Conservation (phyloP, 1,140 invertebrate genomes). For the Phortica variegata region DNA sequence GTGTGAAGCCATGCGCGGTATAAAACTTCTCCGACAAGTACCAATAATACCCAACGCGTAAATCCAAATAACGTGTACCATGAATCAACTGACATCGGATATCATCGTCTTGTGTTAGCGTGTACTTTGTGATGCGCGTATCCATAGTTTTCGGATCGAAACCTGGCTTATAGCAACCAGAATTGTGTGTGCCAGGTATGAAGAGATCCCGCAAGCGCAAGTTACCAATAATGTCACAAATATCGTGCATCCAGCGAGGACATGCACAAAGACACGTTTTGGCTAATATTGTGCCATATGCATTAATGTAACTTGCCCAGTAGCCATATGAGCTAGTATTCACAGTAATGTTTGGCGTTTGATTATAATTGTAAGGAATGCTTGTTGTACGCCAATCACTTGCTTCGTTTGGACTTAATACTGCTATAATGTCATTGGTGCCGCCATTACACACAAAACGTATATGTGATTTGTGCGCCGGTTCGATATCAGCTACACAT, state of each 20-base stretch:
- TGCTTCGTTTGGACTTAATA: constrained; percentile 28
- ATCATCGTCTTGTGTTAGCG: constrained; percentile 63
- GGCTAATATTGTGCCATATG: constrained; percentile 32
- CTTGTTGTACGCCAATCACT: constrained; percentile 48
- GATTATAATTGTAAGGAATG: constrained; percentile 41
- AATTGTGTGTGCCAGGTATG: constrained; percentile 67
- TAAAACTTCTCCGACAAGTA: constrained; percentile 57
- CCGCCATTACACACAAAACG: constrained; percentile 45
- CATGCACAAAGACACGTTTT: constrained; percentile 59
- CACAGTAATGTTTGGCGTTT: constrained; percentile 30
- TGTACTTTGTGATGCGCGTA: constrained; percentile 58
- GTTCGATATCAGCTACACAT: too few species aligned
- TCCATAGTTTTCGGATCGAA: constrained; percentile 43
- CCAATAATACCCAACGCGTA: constrained; percentile 62
- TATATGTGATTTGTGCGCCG: not conserved
- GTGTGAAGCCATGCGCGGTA: constrained; percentile 62
- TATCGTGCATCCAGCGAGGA: constrained; percentile 65
- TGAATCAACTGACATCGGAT: constrained; percentile 62
- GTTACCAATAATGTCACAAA: constrained; percentile 51
- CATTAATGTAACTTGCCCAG: constrained; percentile 49
- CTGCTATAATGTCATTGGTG: constrained; percentile 31
- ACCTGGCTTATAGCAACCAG: constrained; percentile 62
- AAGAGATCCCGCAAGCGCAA: constrained; percentile 60
- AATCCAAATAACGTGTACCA: constrained; percentile 64
- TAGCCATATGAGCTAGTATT: constrained; percentile 43